Base-by-base conservation (phyloP, 2,797 vertebrate species). In the Xenentodon cancila region DNA sequence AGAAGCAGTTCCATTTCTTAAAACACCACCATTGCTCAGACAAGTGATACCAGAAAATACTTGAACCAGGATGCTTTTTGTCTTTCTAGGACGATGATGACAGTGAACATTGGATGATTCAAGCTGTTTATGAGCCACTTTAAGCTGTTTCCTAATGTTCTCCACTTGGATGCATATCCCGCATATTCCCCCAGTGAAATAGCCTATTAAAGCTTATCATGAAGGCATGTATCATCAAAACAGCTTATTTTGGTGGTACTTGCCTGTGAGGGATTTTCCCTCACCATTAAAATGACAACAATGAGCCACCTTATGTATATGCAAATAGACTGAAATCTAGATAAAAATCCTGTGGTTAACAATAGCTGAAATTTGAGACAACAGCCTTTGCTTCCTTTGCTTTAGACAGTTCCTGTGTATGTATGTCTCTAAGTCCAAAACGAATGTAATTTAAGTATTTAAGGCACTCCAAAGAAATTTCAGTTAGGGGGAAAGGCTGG, bases 161-260 rank as follows among this genome's bases (percentile, higher is more conserved):
- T 85, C 80, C 84, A 81, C 82, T 81, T 73, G 55, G 50, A 76
- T 82, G 82, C 75, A 3, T 78, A 82, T 82, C 25, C n/a, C n/a
- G n/a, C n/a, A n/a, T n/a, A n/a, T n/a, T n/a, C n/a, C 73, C 73
- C 45, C 64, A 80, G 78, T 84, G 87, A 88, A 88, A 89, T 62
- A 88, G 75, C 75, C 86, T 69, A 91, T 92, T 89, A 92, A 86
- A 86, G 77, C 73, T 80, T 85, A 89, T 92, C 87, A 87, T 79
- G 75, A 88, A 86, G 77, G 73, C 82, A 88, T 82, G 80, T 91
- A 88, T 89, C 79, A 79, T 87, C 83, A 79, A 81, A 88, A 83
- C 68, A 21, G 53, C 65, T 27, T 73, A 37, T 80, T 81, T 87
- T 82, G 79, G 73, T 73, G 48, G 44, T 67, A 75, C 85, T 86